Evolutionary conservation across 2,797 vertebrate species (phyloP), one percentile per base, ranked within the genome.

Genomic region (Cyclopterus lumpus): DNA sequence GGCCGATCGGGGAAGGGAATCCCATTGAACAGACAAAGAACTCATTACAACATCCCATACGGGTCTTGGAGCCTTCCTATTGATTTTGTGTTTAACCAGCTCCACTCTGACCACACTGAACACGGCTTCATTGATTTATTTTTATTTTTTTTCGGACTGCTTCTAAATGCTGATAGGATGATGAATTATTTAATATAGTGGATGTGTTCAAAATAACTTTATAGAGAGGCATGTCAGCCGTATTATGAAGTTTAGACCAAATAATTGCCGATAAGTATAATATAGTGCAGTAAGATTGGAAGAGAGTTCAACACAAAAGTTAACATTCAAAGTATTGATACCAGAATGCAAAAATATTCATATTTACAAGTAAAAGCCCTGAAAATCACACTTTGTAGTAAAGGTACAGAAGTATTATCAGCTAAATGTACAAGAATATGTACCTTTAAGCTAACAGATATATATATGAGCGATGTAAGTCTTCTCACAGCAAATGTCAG

Each of bases 61-160:
- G 6, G 48, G 40, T 73, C 59, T 32, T 40, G 58, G 73, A 77
- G 58, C 44, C 77, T 55, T 58, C 4, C 8, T 88, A 91, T 92
- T 91, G 89, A 91, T 91, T 89, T 81, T 81, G 65, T 88, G 83
- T 90, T 89, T 74, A 90, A 91, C 77, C 84, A 86, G 73, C 54
- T 83, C 80, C 79, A 46, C 57, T 83, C 71, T 32, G 53, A 84
- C 87, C 81, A 70, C 86, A 88, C 38, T 15, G 51, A 85, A 81
- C 81, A 86, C 54, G 3, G 65, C 64, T 62, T 46, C 53, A 91
- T 90, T 81, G 89, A 91, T 92, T 87, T 65, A 26, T 28, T 28
- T 28, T 28, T 28, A 26, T 75, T 62, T 32, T 77, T 62, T 58
- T 28, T 59, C 36, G 58, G 20, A 67, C 72, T 16, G 79, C 30